Percentiles rank a stretch among this genome's conserved stretches.
These are phyloP conservation scores for Synanceia verrucosa DNA, from an alignment of 2,797 vertebrate species.

Conservation along the genomic window DNA sequence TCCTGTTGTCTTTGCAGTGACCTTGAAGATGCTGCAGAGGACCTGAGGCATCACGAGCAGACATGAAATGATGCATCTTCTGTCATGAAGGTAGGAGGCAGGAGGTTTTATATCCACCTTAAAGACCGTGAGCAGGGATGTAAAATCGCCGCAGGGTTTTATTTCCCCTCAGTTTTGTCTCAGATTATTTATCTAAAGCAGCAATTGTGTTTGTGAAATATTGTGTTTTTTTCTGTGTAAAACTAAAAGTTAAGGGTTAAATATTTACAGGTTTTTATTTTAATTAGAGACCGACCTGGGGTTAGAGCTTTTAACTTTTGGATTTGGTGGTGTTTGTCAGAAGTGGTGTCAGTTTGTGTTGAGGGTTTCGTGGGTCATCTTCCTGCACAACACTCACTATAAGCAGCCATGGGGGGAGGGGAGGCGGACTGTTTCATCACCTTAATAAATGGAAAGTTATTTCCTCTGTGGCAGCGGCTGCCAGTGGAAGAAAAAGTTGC, in stretches of 20 bases:
- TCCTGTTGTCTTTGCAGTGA: background rate
- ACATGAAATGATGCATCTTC: background rate
- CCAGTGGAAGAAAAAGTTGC: constrained; percentile 32
- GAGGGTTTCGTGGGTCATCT: background rate
- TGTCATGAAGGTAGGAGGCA: background rate
- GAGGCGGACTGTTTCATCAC: constrained; percentile 79
- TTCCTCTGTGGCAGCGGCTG: constrained; percentile 29
- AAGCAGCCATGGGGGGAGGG: constrained; percentile 24
- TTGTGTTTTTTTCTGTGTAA: background rate
- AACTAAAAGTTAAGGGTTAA: background rate
- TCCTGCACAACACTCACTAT: background rate
- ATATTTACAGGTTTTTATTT: background rate
- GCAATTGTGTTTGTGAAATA: background rate
- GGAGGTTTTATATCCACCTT: background rate
- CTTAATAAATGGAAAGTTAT: constrained; percentile 73
- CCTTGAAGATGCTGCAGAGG: constrained; percentile 17
- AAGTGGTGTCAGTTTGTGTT: background rate
- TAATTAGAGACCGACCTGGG: background rate
- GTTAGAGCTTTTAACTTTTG: background rate
- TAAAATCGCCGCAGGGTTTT: background rate
- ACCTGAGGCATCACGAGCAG: background rate
- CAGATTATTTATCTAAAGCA: background rate
- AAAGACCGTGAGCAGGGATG: background rate
- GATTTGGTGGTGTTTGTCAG: background rate
- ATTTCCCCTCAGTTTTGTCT: no score